A percentile compares a stretch with the other conserved stretches of the same genome.
phyloP scores from a whole-genome alignment of 2,797 vertebrate species.

The Cetoscarus ocellatus region DNA sequence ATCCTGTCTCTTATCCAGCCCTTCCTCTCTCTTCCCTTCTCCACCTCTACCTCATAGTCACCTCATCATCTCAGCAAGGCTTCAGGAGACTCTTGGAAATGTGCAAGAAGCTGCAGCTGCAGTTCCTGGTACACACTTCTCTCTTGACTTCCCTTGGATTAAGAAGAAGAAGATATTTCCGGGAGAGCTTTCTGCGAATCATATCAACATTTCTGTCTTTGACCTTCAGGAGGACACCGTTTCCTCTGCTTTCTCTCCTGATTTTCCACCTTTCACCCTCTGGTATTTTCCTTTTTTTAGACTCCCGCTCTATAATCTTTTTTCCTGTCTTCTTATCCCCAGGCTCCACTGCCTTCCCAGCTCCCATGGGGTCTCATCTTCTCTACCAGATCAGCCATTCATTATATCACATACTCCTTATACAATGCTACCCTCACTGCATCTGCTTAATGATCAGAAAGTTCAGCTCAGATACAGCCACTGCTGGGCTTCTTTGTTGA shows the following conservation, averaged over 20 bases:
- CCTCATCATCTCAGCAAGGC: conserved; percentile 70
- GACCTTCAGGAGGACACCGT: conserved; percentile 59
- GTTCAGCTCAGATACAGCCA: neutral
- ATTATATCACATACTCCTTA: conserved; percentile 40
- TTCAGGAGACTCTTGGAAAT: conserved; percentile 45
- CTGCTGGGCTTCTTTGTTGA: neutral
- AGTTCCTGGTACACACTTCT: conserved; percentile 14
- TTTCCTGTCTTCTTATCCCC: conserved; percentile 65
- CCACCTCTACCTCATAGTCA: conserved; percentile 69
- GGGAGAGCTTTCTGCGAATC: conserved; percentile 67
- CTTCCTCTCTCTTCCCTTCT: conserved; percentile 46
- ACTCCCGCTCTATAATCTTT: conserved; percentile 61
- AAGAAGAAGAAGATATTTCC: conserved; percentile 57
- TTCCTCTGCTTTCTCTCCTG: conserved; percentile 49
- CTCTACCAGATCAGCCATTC: conserved; percentile 51
- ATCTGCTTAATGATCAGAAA: conserved; percentile 51
- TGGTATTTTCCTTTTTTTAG: conserved; percentile 67
- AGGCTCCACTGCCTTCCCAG: conserved; percentile 32
- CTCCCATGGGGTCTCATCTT: conserved; percentile 71
- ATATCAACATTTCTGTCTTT: conserved; percentile 57
- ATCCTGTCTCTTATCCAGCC: conserved; percentile 55
- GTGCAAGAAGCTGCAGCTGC: conserved; percentile 60
- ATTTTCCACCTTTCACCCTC: conserved; percentile 59
- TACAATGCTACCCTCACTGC: conserved; percentile 38
- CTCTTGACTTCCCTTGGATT: conserved; percentile 33